Conservation (phyloP, 2,888 invertebrate species). For the Pristionchus maxplancki region DNA sequence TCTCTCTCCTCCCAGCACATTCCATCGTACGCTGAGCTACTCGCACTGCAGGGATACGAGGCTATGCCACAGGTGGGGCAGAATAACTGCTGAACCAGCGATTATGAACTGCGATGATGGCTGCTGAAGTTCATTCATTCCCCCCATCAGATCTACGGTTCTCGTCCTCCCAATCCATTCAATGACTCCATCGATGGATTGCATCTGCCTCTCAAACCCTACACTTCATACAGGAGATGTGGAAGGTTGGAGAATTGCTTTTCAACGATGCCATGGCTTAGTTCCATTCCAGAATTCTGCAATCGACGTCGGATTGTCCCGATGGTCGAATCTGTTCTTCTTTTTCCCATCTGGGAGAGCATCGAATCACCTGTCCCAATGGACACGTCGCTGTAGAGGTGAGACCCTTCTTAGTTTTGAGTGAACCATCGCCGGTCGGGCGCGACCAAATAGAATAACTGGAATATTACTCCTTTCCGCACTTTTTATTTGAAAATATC, state of each 20-base stretch:
- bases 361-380: constrained; percentile 43
- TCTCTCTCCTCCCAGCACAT: background rate
- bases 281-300: background rate
- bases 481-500: background rate
- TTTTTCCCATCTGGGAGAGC: constrained; percentile 25
- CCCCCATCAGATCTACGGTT: background rate
- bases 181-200: background rate
- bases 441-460: background rate
- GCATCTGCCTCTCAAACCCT: constrained; percentile 18
- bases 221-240: constrained; percentile 28
- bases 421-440: background rate
- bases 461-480: too few species aligned
- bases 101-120: background rate
- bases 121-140: background rate
- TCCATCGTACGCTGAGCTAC: constrained; percentile 29
- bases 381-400: constrained; percentile 48
- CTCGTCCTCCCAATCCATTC: constrained; percentile 43
- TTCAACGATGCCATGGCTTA: background rate
- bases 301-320: constrained; percentile 37
- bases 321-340: constrained; percentile 49
- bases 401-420: background rate
- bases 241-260: background rate
- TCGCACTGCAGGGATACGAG: constrained; percentile 5
- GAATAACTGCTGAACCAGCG: background rate
- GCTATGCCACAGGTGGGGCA: constrained; percentile 36